Percentiles rank a stretch among this genome's conserved stretches.
phyloP scores from a whole-genome alignment of 1,140 invertebrate species.

The Mamestra configurata region DNA sequence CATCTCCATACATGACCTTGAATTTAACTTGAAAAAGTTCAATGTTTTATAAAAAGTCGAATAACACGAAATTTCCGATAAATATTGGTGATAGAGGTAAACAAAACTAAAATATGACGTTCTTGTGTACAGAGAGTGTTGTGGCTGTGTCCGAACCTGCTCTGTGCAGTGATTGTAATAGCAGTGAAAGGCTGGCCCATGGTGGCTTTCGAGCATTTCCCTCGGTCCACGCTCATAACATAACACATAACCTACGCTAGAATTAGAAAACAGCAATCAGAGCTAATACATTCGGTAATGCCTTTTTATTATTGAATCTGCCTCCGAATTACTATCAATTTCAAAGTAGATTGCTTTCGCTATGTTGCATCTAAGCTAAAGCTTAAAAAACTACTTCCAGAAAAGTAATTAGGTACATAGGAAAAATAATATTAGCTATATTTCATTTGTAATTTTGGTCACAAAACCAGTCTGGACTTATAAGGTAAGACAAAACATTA shows the following conservation, averaged over 20 bases:
- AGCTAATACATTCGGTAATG: conserved; percentile 25
- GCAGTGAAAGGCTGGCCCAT: conserved; percentile 33
- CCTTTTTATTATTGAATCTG: not conserved
- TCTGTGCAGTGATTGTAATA: conserved; percentile 18
- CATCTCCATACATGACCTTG: conserved; percentile 1
- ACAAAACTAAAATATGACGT: conserved; percentile 12
- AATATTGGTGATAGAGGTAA: conserved; percentile 1
- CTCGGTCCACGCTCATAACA: conserved; percentile 3
- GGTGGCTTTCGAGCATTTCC: conserved; percentile 33
- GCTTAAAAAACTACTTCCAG: not conserved
- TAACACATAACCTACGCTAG: not conserved
- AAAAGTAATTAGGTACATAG: too few relatives aligned
- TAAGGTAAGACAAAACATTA: not conserved
- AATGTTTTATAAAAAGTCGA: not conserved
- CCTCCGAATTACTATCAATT: not conserved
- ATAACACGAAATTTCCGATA: not conserved
- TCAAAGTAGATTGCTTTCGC: conserved; percentile 8
- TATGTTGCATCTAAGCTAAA: not conserved
- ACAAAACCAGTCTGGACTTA: not conserved
- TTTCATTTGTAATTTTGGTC: too few relatives aligned
- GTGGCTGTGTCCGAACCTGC: conserved; percentile 2
- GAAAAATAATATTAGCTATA: not conserved
- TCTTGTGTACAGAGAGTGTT: not conserved
- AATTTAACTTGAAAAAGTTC: conserved; percentile 16
- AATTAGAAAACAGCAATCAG: conserved; percentile 40